Evolutionary conservation across 2,797 vertebrate species (phyloP), one percentile per base, ranked within the genome.

Genomic region (Ibycter americanus): DNA sequence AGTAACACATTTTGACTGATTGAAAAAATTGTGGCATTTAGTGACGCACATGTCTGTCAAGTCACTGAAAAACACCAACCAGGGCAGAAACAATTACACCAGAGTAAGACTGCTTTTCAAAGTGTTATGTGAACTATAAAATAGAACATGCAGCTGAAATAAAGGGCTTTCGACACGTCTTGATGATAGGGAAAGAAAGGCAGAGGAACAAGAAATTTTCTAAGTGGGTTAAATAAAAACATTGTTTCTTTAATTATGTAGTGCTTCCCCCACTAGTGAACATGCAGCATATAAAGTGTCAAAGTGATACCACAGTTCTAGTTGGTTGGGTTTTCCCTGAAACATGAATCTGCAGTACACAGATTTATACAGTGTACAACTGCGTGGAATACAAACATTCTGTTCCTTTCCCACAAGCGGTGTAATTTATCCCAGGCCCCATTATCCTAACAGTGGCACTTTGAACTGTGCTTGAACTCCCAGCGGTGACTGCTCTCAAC

Each of bases 321-420:
- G 87, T 47, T 87, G 89, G 70, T 84, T 95, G 92, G 65, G 62
- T 90, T 97, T 97, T 91, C 94, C 89, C 83, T 89, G 94, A 94
- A 97, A 95, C 65, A 94, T 91, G 96, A 98, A 91, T 83, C 94
- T 89, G 70, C 32, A 25, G 77, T 80, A 83, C 94, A 87, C 86
- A 70, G 71, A 92, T 74, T 94, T 87, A 95, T 31, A 90, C 72
- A 91, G 93, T 21, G 83, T 81, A 85, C 87, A 89, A 96, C 96
- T 93, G 85, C n/a, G 84, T 96, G 95, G 97, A 98, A 98, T 87
- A 97, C 97, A 98, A 98, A 98, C 96, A 97, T 92, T 96, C 82
- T 97, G 96, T 98, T 98, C 97, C 96, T 98, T 98, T 98, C 98
- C 98, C 98, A 98, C 97, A 97, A 97, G 97, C 71, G 38, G 91